Percentiles rank a stretch among this genome's conserved stretches.
Conservation (phyloP, 1,140 invertebrate genomes). For the Drosophila lacteicornis region DNA sequence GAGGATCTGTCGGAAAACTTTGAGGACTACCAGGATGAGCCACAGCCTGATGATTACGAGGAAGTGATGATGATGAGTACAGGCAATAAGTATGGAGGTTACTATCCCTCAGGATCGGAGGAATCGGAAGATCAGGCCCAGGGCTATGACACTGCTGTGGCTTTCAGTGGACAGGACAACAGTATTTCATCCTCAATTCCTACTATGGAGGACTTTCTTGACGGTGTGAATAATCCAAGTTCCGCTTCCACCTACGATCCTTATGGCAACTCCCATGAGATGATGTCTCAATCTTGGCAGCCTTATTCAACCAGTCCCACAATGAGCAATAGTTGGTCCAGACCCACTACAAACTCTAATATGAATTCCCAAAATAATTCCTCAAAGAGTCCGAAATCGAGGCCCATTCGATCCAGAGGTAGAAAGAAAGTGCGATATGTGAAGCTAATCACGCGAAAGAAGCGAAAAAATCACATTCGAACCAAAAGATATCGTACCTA, state of each 20-base stretch:
- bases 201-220: constrained; percentile 60
- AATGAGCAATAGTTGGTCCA: constrained; percentile 19
- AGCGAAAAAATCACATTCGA: constrained; percentile 69
- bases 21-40: constrained; percentile 53
- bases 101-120: constrained; percentile 25
- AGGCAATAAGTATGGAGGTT: constrained; percentile 10
- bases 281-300: constrained; percentile 24
- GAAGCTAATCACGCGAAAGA: constrained; percentile 59
- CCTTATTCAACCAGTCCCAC: constrained; percentile 19
- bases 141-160: constrained; percentile 54
- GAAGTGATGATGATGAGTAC: constrained; percentile 31
- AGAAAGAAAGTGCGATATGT: constrained; percentile 51
- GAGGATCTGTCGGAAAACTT: constrained; percentile 35
- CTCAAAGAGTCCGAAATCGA: constrained; percentile 11
- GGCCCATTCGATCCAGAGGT: constrained; percentile 8
- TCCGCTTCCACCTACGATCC: constrained; percentile 12
- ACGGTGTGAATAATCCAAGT: constrained; percentile 6
- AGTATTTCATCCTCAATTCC: constrained; percentile 41
- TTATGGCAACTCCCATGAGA: constrained; percentile 29
- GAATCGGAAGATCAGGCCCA: constrained; percentile 31
- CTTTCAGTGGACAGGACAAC: constrained; percentile 61
- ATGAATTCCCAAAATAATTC: constrained; percentile 12
- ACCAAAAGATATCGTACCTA: constrained; percentile 62
- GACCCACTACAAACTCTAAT: constrained; percentile 4
- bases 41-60: constrained; percentile 14